phyloP scores from a whole-genome alignment of 2,888 invertebrate species.

The Drosophila heteroneura region DNA sequence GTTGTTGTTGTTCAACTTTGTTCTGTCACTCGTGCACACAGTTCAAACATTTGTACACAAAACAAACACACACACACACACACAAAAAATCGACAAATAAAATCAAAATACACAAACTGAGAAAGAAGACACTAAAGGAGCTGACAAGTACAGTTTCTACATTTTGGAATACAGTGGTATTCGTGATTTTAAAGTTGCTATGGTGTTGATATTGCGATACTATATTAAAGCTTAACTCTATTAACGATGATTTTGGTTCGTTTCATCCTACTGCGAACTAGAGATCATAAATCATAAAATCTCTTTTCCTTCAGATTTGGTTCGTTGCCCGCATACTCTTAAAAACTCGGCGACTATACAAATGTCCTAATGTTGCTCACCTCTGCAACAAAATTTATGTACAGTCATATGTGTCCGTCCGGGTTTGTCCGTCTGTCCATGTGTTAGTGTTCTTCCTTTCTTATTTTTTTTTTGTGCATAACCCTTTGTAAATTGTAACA shows the following conservation, averaged over 20 bases:
- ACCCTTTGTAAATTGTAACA: conserved; percentile 68
- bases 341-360: conserved; percentile 21
- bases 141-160: conserved; percentile 20
- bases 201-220: not conserved
- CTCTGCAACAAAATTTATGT: conserved; percentile 16
- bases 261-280: not conserved
- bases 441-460: conserved; percentile 5
- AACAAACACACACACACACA: conserved; percentile 27
- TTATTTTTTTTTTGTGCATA: conserved; percentile 31
- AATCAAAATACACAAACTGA: conserved; percentile 8
- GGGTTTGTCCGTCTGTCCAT: not conserved
- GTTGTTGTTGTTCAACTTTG: conserved; percentile 49
- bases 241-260: conserved; percentile 12
- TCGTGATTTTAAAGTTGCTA: conserved; percentile 27
- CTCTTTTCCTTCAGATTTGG: conserved; percentile 11
- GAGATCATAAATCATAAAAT: conserved; percentile 27
- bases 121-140: conserved; percentile 22
- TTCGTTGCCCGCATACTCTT: conserved; percentile 9
- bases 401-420: conserved; percentile 18
- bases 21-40: conserved; percentile 72
- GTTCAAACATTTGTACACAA: conserved; percentile 73
- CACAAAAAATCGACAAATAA: conserved; percentile 17
- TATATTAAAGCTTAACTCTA: conserved; percentile 14
- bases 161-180: conserved; percentile 15
- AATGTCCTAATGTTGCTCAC: conserved; percentile 32